These are phyloP conservation scores for Tenthredo livida DNA, from an alignment of 2,888 invertebrate species.

Conservation along the genomic window DNA sequence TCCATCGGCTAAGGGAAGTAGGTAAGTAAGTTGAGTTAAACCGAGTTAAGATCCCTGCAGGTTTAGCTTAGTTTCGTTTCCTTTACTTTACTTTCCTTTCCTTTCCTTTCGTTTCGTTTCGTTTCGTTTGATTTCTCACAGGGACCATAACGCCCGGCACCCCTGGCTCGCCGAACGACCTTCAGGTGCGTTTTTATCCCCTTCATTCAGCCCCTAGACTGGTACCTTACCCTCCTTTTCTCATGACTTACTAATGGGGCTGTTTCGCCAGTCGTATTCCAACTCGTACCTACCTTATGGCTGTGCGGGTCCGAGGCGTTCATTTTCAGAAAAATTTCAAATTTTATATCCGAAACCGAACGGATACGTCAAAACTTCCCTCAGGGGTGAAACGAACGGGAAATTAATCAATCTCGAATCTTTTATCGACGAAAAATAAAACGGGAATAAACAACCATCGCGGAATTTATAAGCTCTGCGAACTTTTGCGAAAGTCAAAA, in stretches of 20 bases:
- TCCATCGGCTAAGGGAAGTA: background rate
- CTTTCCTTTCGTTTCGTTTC: slow-evolving; percentile 49
- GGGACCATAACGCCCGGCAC: slow-evolving; percentile 54
- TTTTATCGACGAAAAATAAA: background rate
- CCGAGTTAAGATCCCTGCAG: slow-evolving; percentile 12
- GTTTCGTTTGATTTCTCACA: slow-evolving; percentile 56
- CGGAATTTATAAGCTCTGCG: too few relatives aligned
- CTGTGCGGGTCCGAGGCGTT: background rate
- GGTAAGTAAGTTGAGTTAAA: background rate
- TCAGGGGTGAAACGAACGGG: background rate
- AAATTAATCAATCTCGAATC: background rate
- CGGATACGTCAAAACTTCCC: background rate
- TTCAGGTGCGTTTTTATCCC: slow-evolving; percentile 36
- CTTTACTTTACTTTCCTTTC: slow-evolving; percentile 32
- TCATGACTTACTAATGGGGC: slow-evolving; percentile 35
- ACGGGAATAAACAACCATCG: too few relatives aligned
- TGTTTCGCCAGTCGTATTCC: slow-evolving; percentile 20
- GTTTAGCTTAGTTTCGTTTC: slow-evolving; percentile 33
- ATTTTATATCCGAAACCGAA: background rate
- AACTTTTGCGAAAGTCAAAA: background rate
- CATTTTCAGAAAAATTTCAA: background rate
- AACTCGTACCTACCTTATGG: background rate
- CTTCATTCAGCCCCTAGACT: slow-evolving; percentile 8
- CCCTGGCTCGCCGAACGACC: background rate
- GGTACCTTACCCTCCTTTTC: background rate